phyloP scores from a whole-genome alignment of 30 jellyfish, hydroid and myxozoan genomes.

The Nemopilema nomurai region DNA sequence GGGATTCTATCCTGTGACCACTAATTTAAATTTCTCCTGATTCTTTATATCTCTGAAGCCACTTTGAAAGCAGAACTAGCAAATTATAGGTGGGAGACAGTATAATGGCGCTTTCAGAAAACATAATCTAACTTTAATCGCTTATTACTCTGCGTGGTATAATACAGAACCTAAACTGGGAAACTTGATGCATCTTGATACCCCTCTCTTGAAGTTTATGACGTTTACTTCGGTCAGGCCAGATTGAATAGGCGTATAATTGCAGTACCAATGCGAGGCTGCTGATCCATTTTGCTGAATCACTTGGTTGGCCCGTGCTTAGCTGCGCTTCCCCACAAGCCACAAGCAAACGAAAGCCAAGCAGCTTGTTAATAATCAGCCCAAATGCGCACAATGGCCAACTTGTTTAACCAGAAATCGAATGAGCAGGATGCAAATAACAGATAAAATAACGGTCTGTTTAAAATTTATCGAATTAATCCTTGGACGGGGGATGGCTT shows the following conservation, averaged over 20 bases:
- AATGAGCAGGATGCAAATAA: background rate
- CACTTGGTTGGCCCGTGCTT: background rate
- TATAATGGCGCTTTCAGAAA: no score
- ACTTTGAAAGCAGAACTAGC: no score
- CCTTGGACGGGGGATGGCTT: background rate
- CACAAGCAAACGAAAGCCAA: background rate
- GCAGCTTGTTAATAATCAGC: background rate
- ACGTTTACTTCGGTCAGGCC: no score
- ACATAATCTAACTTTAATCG: no score
- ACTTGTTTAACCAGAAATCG: background rate
- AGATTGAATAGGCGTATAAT: background rate
- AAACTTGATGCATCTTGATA: no score
- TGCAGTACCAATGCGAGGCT: background rate
- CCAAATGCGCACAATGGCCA: background rate
- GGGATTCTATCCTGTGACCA: no score
- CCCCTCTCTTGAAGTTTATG: no score
- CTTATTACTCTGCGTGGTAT: no score
- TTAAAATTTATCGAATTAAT: background rate
- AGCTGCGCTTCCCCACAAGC: background rate
- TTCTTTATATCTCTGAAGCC: no score
- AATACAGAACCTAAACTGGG: no score
- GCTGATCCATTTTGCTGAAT: background rate
- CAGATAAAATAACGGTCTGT: background rate
- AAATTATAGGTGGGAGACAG: no score
- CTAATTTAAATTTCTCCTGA: no score